Conservation (phyloP, 2,797 vertebrate species). For the Lithobates sylvaticus region DNA sequence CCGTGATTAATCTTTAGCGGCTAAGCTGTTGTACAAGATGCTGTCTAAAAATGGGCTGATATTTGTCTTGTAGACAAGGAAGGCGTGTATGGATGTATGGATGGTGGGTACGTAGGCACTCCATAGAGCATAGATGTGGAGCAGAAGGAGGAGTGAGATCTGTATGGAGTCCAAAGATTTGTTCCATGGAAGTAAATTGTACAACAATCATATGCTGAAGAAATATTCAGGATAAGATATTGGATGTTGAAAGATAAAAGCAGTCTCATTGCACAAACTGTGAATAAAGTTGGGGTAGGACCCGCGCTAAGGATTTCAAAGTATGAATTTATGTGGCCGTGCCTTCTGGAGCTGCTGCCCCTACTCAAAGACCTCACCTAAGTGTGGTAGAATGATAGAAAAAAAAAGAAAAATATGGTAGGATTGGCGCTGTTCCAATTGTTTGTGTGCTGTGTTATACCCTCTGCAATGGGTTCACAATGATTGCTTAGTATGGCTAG, state of each 20-base stretch:
- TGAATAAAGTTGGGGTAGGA: no score
- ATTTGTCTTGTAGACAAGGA: conserved; percentile 59
- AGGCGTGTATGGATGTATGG: conserved; percentile 27
- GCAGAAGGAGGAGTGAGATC: conserved; percentile 1
- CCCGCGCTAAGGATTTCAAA: no score
- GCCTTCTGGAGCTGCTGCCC: no score
- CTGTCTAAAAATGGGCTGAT: conserved; percentile 59
- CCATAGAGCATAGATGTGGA: conserved; percentile 18
- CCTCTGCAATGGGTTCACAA: no score
- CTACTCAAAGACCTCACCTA: no score
- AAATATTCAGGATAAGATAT: neutral
- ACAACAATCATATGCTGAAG: neutral
- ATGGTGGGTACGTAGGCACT: conserved; percentile 4
- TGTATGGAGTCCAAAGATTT: neutral
- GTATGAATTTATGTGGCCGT: no score
- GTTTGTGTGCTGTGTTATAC: no score
- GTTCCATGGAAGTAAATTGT: neutral
- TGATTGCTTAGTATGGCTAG: no score
- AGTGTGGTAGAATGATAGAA: no score
- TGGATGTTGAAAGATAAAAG: neutral
- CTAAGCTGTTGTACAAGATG: conserved; percentile 53
- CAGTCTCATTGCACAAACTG: neutral
- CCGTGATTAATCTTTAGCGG: conserved; percentile 56
- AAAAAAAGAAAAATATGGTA: no score
- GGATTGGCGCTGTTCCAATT: no score